These are phyloP conservation scores for Carposina sasakii DNA, from an alignment of 1,140 invertebrate species.

Conservation along the genomic window DNA sequence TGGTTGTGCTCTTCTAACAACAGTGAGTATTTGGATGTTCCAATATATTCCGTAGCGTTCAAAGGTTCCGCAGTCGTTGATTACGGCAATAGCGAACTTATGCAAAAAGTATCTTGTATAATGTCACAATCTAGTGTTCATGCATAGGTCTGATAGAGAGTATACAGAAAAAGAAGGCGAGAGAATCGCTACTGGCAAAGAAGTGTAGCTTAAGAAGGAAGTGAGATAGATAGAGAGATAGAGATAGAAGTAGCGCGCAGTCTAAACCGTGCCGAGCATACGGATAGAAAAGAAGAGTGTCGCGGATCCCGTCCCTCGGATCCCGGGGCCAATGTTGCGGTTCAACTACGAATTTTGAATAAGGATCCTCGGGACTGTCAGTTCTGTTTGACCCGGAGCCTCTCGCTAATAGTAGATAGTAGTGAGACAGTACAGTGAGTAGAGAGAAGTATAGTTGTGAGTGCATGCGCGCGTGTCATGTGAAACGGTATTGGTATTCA, in stretches of 20 bases:
- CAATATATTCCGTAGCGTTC: conserved; percentile 51
- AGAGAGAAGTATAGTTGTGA: conserved; percentile 66
- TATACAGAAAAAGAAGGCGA: conserved; percentile 63
- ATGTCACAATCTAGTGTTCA: conserved; percentile 72
- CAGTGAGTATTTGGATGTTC: conserved; percentile 38
- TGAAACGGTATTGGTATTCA: conserved; percentile 78
- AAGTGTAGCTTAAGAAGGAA: conserved; percentile 65
- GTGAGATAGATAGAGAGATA: conserved; percentile 65
- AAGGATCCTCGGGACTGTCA: conserved; percentile 52
- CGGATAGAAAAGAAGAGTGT: conserved; percentile 51
- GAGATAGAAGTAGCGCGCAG: conserved; percentile 58
- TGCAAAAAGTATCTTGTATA: conserved; percentile 58
- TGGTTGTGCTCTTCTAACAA: conserved; percentile 48
- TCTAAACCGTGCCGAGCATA: conserved; percentile 63
- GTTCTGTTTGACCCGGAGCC: conserved; percentile 51
- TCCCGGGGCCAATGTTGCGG: conserved; percentile 38
- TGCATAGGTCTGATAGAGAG: conserved; percentile 67
- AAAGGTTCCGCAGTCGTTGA: conserved; percentile 46
- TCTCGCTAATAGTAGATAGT: conserved; percentile 59
- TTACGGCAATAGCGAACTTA: conserved; percentile 58
- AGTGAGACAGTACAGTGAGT: conserved; percentile 62
- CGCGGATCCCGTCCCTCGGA: conserved; percentile 54
- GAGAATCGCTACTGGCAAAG: conserved; percentile 65
- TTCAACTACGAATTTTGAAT: conserved; percentile 37
- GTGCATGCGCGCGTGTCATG: conserved; percentile 68